Evolutionary conservation across 2,113 vertebrate species (phyloP).

Genomic region (Pongo abelii): DNA sequence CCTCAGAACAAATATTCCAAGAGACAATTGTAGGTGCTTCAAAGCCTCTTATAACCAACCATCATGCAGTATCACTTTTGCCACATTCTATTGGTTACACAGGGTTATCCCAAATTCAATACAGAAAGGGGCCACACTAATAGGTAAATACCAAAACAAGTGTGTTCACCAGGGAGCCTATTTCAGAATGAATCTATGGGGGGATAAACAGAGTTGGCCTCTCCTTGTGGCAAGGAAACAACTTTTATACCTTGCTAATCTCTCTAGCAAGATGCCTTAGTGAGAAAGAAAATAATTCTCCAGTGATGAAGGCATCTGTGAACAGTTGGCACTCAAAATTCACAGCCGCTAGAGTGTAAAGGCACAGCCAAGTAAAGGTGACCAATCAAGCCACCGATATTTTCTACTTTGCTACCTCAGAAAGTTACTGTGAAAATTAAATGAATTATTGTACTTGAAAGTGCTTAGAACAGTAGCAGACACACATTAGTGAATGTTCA

Average conservation of each 20-base stretch:
- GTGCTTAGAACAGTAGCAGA: background rate
- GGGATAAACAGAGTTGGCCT: background rate
- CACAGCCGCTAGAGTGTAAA: background rate
- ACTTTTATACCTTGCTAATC: background rate
- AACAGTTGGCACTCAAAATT: background rate
- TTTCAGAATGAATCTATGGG: background rate
- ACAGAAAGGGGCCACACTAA: background rate
- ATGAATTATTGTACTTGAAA: background rate
- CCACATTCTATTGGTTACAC: background rate
- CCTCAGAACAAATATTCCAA: background rate
- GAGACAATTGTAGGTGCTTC: background rate
- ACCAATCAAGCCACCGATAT: background rate
- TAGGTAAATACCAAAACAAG: background rate
- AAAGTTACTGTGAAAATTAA: background rate
- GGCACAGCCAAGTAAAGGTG: background rate
- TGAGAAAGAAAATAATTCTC: background rate
- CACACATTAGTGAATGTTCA: background rate
- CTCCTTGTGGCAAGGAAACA: background rate
- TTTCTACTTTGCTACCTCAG: background rate
- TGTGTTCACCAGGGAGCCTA: background rate
- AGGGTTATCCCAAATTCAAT: background rate
- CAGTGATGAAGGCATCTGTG: background rate
- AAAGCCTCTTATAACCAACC: background rate
- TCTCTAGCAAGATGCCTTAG: background rate
- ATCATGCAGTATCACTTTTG: background rate